Evolutionary conservation across 2,113 vertebrate genomes (phyloP).

Genomic region (Cnemophilus loriae): DNA sequence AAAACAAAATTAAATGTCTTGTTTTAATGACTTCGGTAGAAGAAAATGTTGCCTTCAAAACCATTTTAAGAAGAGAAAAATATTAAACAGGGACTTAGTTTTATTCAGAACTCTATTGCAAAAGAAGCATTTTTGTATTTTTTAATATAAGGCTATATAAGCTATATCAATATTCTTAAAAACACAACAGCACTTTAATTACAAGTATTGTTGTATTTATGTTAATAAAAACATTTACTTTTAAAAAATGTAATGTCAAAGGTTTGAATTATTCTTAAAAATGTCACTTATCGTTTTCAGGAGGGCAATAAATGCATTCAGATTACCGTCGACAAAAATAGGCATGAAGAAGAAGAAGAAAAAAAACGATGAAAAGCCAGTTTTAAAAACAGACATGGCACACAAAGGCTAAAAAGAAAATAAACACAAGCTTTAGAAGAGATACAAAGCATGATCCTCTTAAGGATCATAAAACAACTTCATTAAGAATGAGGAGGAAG

Average conservation of each 20-base stretch:
- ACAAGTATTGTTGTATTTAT: not conserved
- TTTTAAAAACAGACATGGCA: not conserved
- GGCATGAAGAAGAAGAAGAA: not conserved
- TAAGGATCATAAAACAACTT: not conserved
- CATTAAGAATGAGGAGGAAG: not conserved
- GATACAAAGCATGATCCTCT: not conserved
- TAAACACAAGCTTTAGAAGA: not conserved
- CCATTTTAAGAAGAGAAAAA: not conserved
- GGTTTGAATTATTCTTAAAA: not conserved
- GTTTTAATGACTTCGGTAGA: not conserved
- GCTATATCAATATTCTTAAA: not conserved
- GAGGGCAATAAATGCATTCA: not conserved
- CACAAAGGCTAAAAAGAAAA: not conserved
- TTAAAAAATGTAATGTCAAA: not conserved
- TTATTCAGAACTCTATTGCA: not conserved
- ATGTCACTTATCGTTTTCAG: not conserved
- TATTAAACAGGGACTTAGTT: not conserved
- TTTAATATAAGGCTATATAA: not conserved
- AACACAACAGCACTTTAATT: not conserved
- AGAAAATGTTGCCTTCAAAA: not conserved
- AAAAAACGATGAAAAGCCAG: not conserved
- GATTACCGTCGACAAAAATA: not conserved
- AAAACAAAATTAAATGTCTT: not conserved
- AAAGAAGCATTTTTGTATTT: not conserved
- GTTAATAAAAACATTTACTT: not conserved